phyloP scores from a whole-genome alignment of 2,888 invertebrate genomes.

The Heteromurus nitidus region DNA sequence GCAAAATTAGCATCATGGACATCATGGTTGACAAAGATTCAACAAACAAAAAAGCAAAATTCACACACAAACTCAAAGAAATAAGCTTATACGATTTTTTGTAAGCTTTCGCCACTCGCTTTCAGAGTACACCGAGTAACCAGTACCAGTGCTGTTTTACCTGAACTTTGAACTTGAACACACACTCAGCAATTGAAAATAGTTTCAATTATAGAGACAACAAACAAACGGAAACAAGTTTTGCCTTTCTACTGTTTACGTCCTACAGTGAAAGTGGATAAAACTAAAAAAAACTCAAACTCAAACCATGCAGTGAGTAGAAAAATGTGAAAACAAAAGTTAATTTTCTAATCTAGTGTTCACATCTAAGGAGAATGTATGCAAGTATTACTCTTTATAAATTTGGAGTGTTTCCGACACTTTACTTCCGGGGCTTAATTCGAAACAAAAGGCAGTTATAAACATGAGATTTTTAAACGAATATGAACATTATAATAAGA shows the following conservation, averaged over 20 bases:
- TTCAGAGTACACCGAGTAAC: too few species aligned
- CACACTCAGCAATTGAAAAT: too few species aligned
- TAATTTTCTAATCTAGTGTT: neutral
- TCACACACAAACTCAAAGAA: conserved; percentile 14
- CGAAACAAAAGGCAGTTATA: conserved; percentile 14
- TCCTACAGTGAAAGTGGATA: neutral
- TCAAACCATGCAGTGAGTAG: neutral
- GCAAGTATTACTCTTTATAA: conserved; percentile 25
- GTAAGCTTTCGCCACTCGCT: neutral
- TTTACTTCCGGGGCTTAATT: conserved; percentile 44
- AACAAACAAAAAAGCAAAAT: neutral
- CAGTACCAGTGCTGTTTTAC: too few species aligned
- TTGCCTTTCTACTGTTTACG: neutral
- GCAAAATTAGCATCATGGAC: neutral
- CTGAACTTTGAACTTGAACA: too few species aligned
- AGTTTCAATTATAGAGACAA: neutral
- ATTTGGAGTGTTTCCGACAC: neutral
- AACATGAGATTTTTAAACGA: neutral
- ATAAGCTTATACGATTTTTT: neutral
- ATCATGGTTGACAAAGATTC: neutral
- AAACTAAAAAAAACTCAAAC: neutral
- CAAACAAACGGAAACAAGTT: neutral
- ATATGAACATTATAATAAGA: neutral
- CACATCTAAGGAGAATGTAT: conserved; percentile 31
- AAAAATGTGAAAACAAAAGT: conserved; percentile 5